Percentiles rank a stretch among this genome's conserved stretches.
These are phyloP conservation scores for Parasteatoda lunata DNA, from an alignment of 2,888 invertebrate genomes.

Conservation along the genomic window DNA sequence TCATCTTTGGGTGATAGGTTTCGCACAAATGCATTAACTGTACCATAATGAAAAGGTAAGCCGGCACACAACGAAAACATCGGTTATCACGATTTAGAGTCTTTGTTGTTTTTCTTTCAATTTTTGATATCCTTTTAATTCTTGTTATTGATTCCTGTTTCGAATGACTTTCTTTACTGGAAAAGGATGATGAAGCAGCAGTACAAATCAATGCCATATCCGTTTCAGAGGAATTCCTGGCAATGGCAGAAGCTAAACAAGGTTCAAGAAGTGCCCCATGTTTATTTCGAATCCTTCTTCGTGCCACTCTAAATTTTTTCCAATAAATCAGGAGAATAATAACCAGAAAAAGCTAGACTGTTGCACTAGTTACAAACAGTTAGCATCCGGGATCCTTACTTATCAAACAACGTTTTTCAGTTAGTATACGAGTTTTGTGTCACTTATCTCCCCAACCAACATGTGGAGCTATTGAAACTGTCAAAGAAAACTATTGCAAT, in stretches of 20 bases:
- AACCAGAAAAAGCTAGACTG: constrained; percentile 95
- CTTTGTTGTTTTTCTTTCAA: constrained; percentile 74
- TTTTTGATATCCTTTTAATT: constrained; percentile 73
- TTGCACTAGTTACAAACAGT: constrained; percentile 96
- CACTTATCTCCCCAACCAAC: constrained; percentile 96
- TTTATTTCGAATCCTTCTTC: constrained; percentile 84
- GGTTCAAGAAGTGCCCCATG: constrained; percentile 70
- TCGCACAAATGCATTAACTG: constrained; percentile 86
- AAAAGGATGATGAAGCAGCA: constrained; percentile 52
- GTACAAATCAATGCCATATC: constrained; percentile 63
- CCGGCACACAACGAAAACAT: constrained; percentile 86
- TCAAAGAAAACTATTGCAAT: constrained; percentile 90
- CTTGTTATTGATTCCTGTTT: constrained; percentile 55
- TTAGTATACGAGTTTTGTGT: constrained; percentile 86
- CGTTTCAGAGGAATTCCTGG: constrained; percentile 54
- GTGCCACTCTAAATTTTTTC: constrained; percentile 96
- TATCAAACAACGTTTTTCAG: constrained; percentile 87
- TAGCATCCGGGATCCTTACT: constrained; percentile 93
- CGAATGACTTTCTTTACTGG: constrained; percentile 26
- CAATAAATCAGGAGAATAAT: constrained; percentile 96
- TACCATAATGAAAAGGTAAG: constrained; percentile 95
- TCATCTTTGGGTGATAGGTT: constrained; percentile 80
- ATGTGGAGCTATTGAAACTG: constrained; percentile 96
- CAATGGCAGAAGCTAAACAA: constrained; percentile 56
- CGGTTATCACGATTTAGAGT: constrained; percentile 74